Evolutionary conservation across 1,140 invertebrate genomes (phyloP).

Genomic region (silkworm (Bombyx mori)): ASM3026992v2 NC_085119.1:10367001-10367500

Average conservation of each 20-base stretch:
- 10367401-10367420: constrained; percentile 97
- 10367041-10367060: constrained; percentile 98
- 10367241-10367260: not conserved
- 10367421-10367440: constrained; percentile 98
- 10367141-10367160: constrained; percentile 93
- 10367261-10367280: constrained; percentile 91
- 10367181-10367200: not conserved
- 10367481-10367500: constrained; percentile 97
- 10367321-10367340: constrained; percentile 94
- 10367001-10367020: constrained; percentile 97
- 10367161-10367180: constrained; percentile 82
- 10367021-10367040: constrained; percentile 94
- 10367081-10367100: constrained; percentile 90
- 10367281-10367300: constrained; percentile 98
- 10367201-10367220: not conserved
- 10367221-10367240: constrained; percentile 2
- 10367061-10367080: constrained; percentile 94
- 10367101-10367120: constrained; percentile 98
- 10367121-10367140: constrained; percentile 96
- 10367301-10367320: constrained; percentile 94
- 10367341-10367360: constrained; percentile 97
- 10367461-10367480: constrained; percentile 90
- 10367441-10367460: constrained; percentile 96
- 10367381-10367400: constrained; percentile 96
- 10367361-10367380: constrained; percentile 97